Evolutionary conservation across 2,797 vertebrate species (phyloP).

Genomic region (Artibeus jamaicensis): DNA sequence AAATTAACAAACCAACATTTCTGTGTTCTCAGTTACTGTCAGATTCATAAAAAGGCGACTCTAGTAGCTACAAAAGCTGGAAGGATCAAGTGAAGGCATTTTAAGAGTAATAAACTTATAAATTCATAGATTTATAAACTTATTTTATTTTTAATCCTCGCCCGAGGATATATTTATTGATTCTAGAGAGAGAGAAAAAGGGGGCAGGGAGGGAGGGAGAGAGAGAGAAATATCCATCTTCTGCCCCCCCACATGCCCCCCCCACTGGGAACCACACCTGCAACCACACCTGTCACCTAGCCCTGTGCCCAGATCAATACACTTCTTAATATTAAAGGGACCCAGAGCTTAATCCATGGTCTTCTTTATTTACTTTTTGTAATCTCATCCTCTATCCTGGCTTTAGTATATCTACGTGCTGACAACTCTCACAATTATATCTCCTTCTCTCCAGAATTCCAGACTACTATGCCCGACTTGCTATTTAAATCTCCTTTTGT

Average conservation of each 20-base stretch:
- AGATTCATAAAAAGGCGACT: not conserved
- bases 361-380: not conserved
- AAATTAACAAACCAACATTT: not conserved
- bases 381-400: not conserved
- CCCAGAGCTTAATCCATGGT: not conserved
- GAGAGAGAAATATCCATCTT: not conserved
- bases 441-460: not conserved
- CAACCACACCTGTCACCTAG: not conserved
- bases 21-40: not conserved
- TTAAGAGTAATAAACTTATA: not conserved
- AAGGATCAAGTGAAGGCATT: not conserved
- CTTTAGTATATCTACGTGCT: not conserved
- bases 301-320: not conserved
- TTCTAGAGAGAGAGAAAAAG: not conserved
- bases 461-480: not conserved
- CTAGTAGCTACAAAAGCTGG: not conserved
- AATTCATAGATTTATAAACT: not conserved
- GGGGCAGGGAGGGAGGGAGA: too few relatives aligned
- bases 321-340: not conserved
- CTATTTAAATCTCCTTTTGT: not conserved
- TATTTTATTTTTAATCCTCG: not conserved
- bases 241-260: not conserved
- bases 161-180: not conserved
- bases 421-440: not conserved
- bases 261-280: not conserved